Percentiles rank a stretch among this genome's conserved stretches.
phyloP scores from a whole-genome alignment of 2,797 vertebrate species.

The Buceros bicornis region DNA sequence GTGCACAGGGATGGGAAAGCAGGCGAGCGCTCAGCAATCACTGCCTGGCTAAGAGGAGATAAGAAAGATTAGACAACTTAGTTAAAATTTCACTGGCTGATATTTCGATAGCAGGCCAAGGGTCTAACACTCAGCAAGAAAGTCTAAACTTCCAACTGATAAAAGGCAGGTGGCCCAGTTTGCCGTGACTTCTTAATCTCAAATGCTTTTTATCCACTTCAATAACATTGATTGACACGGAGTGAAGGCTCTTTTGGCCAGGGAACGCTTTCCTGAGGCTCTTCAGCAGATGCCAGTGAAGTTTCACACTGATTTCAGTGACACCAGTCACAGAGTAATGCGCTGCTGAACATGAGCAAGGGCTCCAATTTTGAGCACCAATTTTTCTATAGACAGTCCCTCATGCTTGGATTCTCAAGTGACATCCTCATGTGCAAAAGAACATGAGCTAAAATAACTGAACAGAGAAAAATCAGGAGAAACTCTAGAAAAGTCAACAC shows the following conservation, averaged over 20 bases:
- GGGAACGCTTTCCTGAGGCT: background rate
- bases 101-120: constrained; percentile 28
- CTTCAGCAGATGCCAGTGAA: background rate
- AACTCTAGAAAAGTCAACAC: background rate
- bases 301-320: background rate
- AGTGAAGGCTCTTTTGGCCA: background rate
- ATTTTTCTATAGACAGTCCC: background rate
- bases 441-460: background rate
- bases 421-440: background rate
- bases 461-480: background rate
- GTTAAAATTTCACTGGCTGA: constrained; percentile 66
- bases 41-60: constrained; percentile 2
- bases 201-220: background rate
- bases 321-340: background rate
- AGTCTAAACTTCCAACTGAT: constrained; percentile 58
- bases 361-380: background rate
- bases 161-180: constrained; percentile 10
- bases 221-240: background rate
- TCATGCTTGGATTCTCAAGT: background rate
- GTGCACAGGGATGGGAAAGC: background rate
- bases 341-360: background rate
- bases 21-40: background rate
- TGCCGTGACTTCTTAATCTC: background rate
- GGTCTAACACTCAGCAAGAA: background rate
- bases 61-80: constrained; percentile 30